phyloP scores from a whole-genome alignment of 2,113 vertebrate species.

The Salvelinus alpinus region DNA sequence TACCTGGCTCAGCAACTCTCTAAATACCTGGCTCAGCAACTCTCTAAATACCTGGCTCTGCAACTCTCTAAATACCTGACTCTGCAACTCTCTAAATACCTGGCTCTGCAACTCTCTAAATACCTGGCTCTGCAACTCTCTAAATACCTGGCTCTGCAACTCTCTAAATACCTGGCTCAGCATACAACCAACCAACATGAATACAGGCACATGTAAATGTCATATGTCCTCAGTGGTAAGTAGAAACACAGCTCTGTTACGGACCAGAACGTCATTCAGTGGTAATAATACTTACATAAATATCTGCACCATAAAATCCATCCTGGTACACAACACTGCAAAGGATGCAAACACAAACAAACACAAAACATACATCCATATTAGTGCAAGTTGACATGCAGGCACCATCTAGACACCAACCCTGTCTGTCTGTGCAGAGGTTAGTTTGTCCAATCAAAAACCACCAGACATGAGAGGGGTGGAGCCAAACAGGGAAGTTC shows the following conservation, averaged over 20 bases:
- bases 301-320: constrained; percentile 99
- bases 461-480: constrained; percentile 48
- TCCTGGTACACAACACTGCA: constrained; percentile 99
- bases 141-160: no score
- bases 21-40: no score
- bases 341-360: constrained; percentile 85
- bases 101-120: no score
- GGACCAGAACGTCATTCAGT: constrained; percentile 64
- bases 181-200: no score
- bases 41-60: no score
- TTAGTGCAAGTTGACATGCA: constrained; percentile 91
- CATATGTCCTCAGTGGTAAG: no score
- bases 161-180: no score
- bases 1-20: no score
- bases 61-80: no score
- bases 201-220: no score
- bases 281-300: constrained; percentile 88
- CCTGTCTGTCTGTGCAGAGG: constrained; percentile 61
- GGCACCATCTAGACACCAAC: constrained; percentile 65
- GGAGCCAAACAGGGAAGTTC: not conserved
- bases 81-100: no score
- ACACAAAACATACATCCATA: constrained; percentile 79
- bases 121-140: no score
- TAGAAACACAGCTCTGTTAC: constrained; percentile 7
- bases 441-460: constrained; percentile 73